A percentile compares a stretch with the other conserved stretches of the same genome.
phyloP scores from a whole-genome alignment of 1,140 invertebrate species.

The Platorchestia sp. region DNA sequence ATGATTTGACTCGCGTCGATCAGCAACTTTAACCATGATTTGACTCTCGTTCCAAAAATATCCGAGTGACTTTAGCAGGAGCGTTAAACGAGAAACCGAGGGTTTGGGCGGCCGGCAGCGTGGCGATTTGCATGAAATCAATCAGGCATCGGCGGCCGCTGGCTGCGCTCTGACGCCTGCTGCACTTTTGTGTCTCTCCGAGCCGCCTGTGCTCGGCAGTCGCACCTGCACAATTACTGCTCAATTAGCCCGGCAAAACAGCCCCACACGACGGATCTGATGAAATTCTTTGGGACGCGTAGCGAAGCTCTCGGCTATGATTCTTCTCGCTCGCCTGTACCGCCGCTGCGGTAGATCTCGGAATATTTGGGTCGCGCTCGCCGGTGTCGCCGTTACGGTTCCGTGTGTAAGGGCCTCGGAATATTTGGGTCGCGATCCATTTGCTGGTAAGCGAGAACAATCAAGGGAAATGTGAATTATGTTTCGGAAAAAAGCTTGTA shows the following conservation, averaged over 20 bases:
- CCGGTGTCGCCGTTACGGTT: too few relatives aligned
- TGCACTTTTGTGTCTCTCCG: neutral
- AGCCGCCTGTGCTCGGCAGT: neutral
- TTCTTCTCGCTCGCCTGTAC: too few relatives aligned
- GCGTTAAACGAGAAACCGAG: neutral
- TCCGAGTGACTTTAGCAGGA: neutral
- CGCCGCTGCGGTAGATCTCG: too few relatives aligned
- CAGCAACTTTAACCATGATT: too few relatives aligned
- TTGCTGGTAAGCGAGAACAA: too few relatives aligned
- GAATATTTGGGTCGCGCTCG: too few relatives aligned
- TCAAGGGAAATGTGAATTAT: too few relatives aligned
- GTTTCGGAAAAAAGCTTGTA: too few relatives aligned
- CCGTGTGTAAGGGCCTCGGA: too few relatives aligned
- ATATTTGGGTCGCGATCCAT: too few relatives aligned
- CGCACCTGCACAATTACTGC: neutral
- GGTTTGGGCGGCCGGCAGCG: neutral
- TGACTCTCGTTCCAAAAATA: neutral
- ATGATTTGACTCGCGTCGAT: too few relatives aligned
- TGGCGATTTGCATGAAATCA: conserved; percentile 15
- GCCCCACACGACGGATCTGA: neutral
- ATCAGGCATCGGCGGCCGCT: conserved; percentile 6
- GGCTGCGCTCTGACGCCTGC: neutral
- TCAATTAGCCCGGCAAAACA: neutral
- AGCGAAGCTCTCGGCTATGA: neutral
- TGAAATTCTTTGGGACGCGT: neutral